Percentiles rank a stretch among this genome's conserved stretches.
Conservation (phyloP, 2,797 vertebrate genomes). For the Lepilemur septentrionalis region DNA sequence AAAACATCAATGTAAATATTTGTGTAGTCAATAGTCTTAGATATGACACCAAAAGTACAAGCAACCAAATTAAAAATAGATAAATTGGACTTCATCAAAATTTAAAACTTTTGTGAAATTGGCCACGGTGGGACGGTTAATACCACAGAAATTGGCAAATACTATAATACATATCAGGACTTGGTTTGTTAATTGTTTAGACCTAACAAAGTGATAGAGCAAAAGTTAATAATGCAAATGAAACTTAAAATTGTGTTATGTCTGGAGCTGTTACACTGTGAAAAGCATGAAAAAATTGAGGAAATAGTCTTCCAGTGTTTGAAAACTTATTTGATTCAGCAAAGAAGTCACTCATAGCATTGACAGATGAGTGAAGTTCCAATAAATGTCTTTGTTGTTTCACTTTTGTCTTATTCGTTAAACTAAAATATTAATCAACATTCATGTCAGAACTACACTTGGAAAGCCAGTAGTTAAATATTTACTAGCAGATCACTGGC, state of each 20-base stretch:
- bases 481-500: not conserved
- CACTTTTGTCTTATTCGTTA: not conserved
- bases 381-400: conserved; percentile 16
- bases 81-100: conserved; percentile 2
- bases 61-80: conserved; percentile 14
- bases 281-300: not conserved
- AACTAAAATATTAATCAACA: conserved; percentile 39
- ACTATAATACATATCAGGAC: not conserved
- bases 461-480: not conserved
- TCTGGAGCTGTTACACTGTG: not conserved
- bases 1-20: not conserved
- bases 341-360: not conserved
- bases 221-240: conserved; percentile 45
- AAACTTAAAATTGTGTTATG: conserved; percentile 32
- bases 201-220: conserved; percentile 1
- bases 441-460: not conserved
- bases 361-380: not conserved
- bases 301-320: conserved; percentile 8
- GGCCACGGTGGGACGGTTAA: not conserved
- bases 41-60: conserved; percentile 20
- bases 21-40: not conserved
- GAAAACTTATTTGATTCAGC: conserved; percentile 26
- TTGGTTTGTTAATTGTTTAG: conserved; percentile 3
- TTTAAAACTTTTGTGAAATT: conserved; percentile 31
- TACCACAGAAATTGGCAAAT: not conserved